Evolutionary conservation across 2,797 vertebrate genomes (phyloP).

Genomic region (Anabas testudineus): DNA sequence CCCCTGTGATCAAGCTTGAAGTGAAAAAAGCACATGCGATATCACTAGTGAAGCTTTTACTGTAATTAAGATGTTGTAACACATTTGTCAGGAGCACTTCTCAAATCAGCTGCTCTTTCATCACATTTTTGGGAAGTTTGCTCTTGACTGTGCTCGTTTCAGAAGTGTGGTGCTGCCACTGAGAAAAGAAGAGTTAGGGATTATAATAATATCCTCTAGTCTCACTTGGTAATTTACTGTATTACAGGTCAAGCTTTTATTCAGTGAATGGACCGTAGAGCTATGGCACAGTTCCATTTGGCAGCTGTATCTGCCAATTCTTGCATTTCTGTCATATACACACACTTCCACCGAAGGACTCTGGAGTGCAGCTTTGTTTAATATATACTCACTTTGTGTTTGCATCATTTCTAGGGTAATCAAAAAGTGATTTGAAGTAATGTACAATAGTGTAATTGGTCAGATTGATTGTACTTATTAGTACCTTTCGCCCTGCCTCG

Average conservation of each 20-base stretch:
- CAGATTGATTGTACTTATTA: not conserved
- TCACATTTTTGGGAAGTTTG: constrained; percentile 29
- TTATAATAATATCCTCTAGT: constrained; percentile 70
- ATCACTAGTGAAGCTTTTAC: not conserved
- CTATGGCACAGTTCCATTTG: constrained; percentile 65
- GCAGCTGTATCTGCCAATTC: constrained; percentile 37
- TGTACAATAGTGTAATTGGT: not conserved
- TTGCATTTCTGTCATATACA: constrained; percentile 48
- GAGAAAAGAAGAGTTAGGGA: constrained; percentile 55
- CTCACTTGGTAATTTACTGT: constrained; percentile 31
- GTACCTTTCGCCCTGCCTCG: constrained; percentile 98
- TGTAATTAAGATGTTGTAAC: constrained; percentile 20
- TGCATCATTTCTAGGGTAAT: no score
- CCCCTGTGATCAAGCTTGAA: constrained; percentile 9
- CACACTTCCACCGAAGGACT: not conserved
- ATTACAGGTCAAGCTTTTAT: constrained; percentile 56
- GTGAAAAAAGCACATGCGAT: not conserved
- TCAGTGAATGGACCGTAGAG: constrained; percentile 60
- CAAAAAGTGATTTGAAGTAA: not conserved
- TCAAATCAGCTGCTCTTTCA: constrained; percentile 32
- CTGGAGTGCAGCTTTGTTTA: not conserved
- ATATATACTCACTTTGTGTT: not conserved
- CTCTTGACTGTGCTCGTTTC: constrained; percentile 21
- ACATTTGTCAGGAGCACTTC: constrained; percentile 24
- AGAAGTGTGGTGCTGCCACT: constrained; percentile 29